phyloP scores from a whole-genome alignment of 30 jellyfish, hydroid and myxozoan species.

The Hydractinia echinata region DNA sequence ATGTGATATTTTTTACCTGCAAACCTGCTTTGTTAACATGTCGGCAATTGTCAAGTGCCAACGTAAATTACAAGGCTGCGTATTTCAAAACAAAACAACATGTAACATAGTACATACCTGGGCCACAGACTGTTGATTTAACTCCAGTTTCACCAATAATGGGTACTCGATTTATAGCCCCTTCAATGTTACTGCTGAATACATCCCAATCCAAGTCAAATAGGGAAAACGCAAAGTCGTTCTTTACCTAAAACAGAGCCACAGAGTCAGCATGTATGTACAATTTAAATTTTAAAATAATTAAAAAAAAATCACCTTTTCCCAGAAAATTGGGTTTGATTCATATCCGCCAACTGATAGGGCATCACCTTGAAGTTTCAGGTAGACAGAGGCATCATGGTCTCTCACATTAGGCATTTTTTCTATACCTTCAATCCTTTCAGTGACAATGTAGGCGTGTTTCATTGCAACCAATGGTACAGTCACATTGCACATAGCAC shows the following conservation, averaged over 20 bases:
- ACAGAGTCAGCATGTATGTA: neutral
- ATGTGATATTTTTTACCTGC: no score
- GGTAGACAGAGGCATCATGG: slow-evolving; percentile 94
- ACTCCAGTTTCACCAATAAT: slow-evolving; percentile 79
- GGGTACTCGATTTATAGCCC: slow-evolving; percentile 95
- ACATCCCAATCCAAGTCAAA: slow-evolving; percentile 98
- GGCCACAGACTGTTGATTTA: slow-evolving; percentile 95
- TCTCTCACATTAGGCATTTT: slow-evolving; percentile 95
- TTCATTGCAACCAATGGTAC: slow-evolving; percentile 92
- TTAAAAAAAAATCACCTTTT: slow-evolving; percentile 35
- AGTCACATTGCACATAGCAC: slow-evolving; percentile 63
- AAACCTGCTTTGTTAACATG: no score
- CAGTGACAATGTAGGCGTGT: slow-evolving; percentile 90
- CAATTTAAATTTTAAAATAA: neutral
- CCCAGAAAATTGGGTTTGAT: slow-evolving; percentile 86
- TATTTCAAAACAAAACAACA: no score
- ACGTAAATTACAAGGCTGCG: no score
- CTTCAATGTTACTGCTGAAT: slow-evolving; percentile 71
- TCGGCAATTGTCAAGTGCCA: no score
- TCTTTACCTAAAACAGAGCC: slow-evolving; percentile 48
- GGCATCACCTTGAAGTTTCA: slow-evolving; percentile 85
- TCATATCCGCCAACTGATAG: slow-evolving; percentile 92
- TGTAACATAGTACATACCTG: slow-evolving; percentile 52
- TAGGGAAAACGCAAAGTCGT: slow-evolving; percentile 89
- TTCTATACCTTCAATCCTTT: slow-evolving; percentile 83